Conservation (phyloP, 1,140 invertebrate genomes). For the Drosophila ogumai region DNA sequence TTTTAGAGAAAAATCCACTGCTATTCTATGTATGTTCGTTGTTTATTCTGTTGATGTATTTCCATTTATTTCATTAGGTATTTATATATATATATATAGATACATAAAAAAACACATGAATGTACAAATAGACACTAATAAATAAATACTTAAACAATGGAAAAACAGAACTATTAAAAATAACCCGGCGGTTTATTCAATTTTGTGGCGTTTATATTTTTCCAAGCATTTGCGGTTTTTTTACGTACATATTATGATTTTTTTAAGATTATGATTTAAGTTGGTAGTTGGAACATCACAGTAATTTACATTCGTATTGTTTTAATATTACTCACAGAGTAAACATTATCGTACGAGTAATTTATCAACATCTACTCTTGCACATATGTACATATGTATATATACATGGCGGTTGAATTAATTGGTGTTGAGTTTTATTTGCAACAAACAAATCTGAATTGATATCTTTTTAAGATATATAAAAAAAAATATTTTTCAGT, state of each 20-base stretch:
- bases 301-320: conserved; percentile 11
- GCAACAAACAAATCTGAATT: neutral
- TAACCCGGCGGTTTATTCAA: neutral
- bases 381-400: neutral
- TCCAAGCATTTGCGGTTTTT: neutral
- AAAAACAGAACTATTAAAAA: conserved; percentile 1
- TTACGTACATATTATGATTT: neutral
- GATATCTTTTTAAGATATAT: neutral
- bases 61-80: conserved; percentile 49
- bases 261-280: neutral
- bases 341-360: conserved; percentile 36
- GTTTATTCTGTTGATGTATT: neutral
- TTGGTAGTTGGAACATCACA: conserved; percentile 15
- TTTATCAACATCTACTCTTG: conserved; percentile 17
- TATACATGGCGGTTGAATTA: neutral
- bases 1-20: conserved; percentile 8
- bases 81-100: conserved; percentile 28
- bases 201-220: neutral
- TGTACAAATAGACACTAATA: conserved; percentile 1
- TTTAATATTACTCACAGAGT: conserved; percentile 37
- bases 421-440: neutral
- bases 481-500: neutral
- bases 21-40: conserved; percentile 39
- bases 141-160: conserved; percentile 7
- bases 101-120: conserved; percentile 16